phyloP scores from a whole-genome alignment of 1,140 invertebrate genomes.

The Lamellibrachia luymesi region DNA sequence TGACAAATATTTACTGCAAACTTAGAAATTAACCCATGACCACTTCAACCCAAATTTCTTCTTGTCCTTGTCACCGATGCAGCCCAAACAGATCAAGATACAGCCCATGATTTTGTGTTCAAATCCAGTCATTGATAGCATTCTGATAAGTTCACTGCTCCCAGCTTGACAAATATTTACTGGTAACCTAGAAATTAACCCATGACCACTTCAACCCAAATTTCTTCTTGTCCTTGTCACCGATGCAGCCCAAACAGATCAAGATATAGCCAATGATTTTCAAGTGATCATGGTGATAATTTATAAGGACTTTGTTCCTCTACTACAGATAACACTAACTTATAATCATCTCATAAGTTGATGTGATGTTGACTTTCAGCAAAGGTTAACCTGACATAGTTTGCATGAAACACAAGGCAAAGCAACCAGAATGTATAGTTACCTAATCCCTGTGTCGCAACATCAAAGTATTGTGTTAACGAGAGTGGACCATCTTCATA shows the following conservation, averaged over 20 bases:
- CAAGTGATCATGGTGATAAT: background rate
- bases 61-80: background rate
- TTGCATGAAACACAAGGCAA: no score
- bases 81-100: no score
- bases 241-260: background rate
- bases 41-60: background rate
- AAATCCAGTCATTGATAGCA: background rate
- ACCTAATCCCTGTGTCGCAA: no score
- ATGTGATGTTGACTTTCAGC: no score
- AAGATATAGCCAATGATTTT: background rate
- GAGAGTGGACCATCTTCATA: no score
- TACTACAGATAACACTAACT: no score
- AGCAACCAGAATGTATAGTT: no score
- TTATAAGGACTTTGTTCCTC: background rate
- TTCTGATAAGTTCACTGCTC: background rate
- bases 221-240: background rate
- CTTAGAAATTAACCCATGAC: background rate
- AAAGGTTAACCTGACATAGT: no score
- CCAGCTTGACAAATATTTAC: background rate
- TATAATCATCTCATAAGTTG: no score
- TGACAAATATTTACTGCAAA: background rate
- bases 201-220: background rate
- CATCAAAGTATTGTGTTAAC: no score
- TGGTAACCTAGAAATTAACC: background rate
- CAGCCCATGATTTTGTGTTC: no score